Evolutionary conservation across 2,797 vertebrate species (phyloP).

Genomic region (Diceros bicornis): DNA sequence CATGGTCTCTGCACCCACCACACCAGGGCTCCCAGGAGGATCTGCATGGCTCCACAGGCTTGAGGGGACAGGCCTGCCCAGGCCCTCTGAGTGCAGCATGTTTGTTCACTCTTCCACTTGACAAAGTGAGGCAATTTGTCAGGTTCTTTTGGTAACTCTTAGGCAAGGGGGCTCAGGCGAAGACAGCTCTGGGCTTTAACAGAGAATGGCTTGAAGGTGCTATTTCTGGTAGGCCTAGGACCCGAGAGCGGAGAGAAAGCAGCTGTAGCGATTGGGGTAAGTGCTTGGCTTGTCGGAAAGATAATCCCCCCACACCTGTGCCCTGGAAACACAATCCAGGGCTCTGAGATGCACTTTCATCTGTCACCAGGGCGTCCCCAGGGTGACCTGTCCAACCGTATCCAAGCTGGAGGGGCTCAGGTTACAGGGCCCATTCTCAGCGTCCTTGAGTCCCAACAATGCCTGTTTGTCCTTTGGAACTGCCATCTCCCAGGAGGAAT

Average conservation of each 20-base stretch:
- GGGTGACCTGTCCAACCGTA: constrained; percentile 57
- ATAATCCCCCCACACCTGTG: constrained; percentile 90
- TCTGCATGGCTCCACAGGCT: neutral
- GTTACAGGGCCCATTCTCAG: constrained; percentile 82
- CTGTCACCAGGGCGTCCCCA: constrained; percentile 85
- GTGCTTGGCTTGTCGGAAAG: constrained; percentile 83
- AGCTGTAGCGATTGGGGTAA: constrained; percentile 77
- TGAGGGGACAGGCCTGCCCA: neutral
- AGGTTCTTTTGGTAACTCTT: constrained; percentile 52
- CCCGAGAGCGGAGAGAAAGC: constrained; percentile 71
- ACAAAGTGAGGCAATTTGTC: constrained; percentile 81
- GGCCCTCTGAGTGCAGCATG: neutral
- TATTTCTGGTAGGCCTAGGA: constrained; percentile 63
- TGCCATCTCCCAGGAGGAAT: constrained; percentile 83
- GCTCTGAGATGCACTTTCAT: constrained; percentile 85
- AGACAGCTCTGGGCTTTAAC: constrained; percentile 66
- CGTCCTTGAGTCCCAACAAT: constrained; percentile 77
- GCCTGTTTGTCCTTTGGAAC: constrained; percentile 85
- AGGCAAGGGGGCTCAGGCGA: neutral
- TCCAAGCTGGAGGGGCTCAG: constrained; percentile 80
- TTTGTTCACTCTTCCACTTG: constrained; percentile 15
- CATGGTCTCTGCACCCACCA: constrained; percentile 6
- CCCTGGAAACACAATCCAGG: constrained; percentile 74
- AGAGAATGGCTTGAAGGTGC: constrained; percentile 61
- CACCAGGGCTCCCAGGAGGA: neutral